These are phyloP conservation scores for Drosophila ogumai DNA, from an alignment of 1,140 invertebrate genomes.

Conservation along the genomic window DNA sequence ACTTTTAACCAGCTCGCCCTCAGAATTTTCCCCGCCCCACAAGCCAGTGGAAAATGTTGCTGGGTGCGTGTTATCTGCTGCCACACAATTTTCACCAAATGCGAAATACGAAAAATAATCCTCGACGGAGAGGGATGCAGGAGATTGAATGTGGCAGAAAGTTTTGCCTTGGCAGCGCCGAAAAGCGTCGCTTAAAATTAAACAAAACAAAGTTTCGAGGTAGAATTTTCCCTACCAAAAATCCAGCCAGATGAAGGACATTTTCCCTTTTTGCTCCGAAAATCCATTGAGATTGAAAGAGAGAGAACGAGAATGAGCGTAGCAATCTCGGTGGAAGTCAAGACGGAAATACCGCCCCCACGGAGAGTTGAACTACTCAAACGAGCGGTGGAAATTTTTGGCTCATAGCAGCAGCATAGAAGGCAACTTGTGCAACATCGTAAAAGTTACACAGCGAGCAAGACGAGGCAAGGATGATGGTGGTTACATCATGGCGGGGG, in stretches of 20 bases:
- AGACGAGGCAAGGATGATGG: slow-evolving; percentile 4
- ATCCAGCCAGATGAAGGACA: slow-evolving; percentile 41
- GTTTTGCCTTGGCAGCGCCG: slow-evolving; percentile 33
- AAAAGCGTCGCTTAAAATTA: slow-evolving; percentile 66
- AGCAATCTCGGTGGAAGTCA: slow-evolving; percentile 55
- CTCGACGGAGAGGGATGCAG: slow-evolving; percentile 6
- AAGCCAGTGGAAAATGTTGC: background rate
- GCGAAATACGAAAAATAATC: slow-evolving; percentile 56
- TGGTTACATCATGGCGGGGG: slow-evolving; percentile 36
- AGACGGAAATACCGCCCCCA: slow-evolving; percentile 48
- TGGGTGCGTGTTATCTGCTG: slow-evolving; percentile 51
- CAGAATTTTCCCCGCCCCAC: slow-evolving; percentile 1
- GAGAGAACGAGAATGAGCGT: background rate
- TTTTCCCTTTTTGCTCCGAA: slow-evolving; percentile 25
- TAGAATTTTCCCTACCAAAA: slow-evolving; percentile 31
- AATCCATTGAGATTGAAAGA: slow-evolving; percentile 13
- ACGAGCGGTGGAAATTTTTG: slow-evolving; percentile 42
- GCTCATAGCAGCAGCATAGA: slow-evolving; percentile 8
- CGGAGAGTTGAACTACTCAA: slow-evolving; percentile 46
- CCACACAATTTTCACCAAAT: slow-evolving; percentile 64
- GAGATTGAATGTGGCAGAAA: slow-evolving; percentile 41
- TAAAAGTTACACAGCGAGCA: slow-evolving; percentile 40
- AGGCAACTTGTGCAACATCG: slow-evolving; percentile 53
- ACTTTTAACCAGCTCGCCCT: slow-evolving; percentile 32
- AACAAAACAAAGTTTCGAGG: slow-evolving; percentile 59